Conservation (phyloP, 1,140 invertebrate species). For the Cotesia chilonis region DNA sequence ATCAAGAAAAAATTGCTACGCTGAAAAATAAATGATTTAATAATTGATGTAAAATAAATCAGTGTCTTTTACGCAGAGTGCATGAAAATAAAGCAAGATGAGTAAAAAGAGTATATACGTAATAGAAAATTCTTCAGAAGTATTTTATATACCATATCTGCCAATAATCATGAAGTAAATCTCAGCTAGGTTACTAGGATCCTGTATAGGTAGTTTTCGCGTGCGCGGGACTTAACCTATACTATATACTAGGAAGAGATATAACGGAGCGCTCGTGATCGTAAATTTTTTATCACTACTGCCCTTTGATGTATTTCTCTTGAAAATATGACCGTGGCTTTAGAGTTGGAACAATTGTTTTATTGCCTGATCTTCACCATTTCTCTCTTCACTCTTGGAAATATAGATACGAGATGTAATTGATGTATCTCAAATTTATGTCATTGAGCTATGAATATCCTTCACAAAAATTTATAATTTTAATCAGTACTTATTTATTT, state of each 20-base stretch:
- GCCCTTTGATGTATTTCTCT: slow-evolving; percentile 43
- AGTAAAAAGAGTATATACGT: background rate
- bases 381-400: slow-evolving; percentile 1
- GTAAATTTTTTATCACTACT: slow-evolving; percentile 40
- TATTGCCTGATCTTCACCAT: slow-evolving; percentile 40
- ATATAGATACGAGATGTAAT: too few species aligned
- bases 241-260: slow-evolving; percentile 19
- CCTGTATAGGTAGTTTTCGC: slow-evolving; percentile 14
- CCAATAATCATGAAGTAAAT: slow-evolving; percentile 44
- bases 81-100: slow-evolving; percentile 4
- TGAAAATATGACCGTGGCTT: slow-evolving; percentile 41
- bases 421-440: too few species aligned
- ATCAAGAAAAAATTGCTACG: background rate
- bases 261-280: slow-evolving; percentile 31
- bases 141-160: slow-evolving; percentile 18
- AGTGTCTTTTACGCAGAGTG: background rate
- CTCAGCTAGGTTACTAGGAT: slow-evolving; percentile 28
- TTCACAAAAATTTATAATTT: too few species aligned
- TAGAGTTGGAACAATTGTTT: slow-evolving; percentile 40
- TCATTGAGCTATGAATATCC: too few species aligned
- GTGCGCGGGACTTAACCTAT: slow-evolving; percentile 6
- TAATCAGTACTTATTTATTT: too few species aligned
- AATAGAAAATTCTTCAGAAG: slow-evolving; percentile 31
- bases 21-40: background rate
- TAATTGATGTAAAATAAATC: too few species aligned